Percentiles rank a stretch among this genome's conserved stretches.
These are phyloP conservation scores for Zoanthus sansibaricus DNA, from an alignment of 92 coral and sea anemone genomes.

Conservation along the genomic window DNA sequence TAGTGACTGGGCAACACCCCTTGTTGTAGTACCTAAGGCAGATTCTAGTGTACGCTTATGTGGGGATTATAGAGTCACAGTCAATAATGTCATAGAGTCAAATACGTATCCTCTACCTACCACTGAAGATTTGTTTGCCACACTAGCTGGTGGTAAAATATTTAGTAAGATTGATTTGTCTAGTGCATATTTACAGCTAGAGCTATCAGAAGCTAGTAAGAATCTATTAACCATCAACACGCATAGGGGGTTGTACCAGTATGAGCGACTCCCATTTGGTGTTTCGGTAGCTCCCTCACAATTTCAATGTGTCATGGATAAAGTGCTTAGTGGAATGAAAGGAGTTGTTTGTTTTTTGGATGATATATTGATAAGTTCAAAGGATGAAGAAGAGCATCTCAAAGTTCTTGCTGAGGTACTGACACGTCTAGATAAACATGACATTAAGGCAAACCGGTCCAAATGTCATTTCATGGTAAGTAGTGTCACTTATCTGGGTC, in stretches of 20 bases:
- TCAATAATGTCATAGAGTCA: too few species aligned
- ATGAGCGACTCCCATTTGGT: conserved; percentile 38
- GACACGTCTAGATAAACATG: conserved; percentile 32
- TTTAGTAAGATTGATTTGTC: conserved; percentile 40
- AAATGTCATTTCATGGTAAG: not conserved
- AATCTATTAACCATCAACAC: not conserved
- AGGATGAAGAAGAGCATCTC: conserved; percentile 37
- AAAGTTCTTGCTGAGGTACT: conserved; percentile 34
- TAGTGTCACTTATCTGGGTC: too few species aligned
- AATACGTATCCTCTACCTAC: conserved; percentile 37
- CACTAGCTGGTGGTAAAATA: conserved; percentile 2
- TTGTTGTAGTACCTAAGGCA: not conserved
- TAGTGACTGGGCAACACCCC: conserved; percentile 22
- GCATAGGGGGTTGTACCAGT: conserved; percentile 22
- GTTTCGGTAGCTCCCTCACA: conserved; percentile 12
- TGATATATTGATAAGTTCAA: conserved; percentile 26
- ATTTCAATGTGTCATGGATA: too few species aligned
- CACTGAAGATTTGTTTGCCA: conserved; percentile 47
- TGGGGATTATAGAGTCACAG: conserved; percentile 11
- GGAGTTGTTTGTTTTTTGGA: conserved; percentile 23
- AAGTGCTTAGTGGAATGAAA: conserved; percentile 12
- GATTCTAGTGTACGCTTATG: not conserved
- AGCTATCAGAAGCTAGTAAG: too few species aligned
- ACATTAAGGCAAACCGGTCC: conserved; percentile 33
- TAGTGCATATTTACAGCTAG: conserved; percentile 17